Evolutionary conservation across 2,113 vertebrate genomes (phyloP), one percentile per base, ranked within the genome.

Genomic region (Oophaga pumilio): DNA sequence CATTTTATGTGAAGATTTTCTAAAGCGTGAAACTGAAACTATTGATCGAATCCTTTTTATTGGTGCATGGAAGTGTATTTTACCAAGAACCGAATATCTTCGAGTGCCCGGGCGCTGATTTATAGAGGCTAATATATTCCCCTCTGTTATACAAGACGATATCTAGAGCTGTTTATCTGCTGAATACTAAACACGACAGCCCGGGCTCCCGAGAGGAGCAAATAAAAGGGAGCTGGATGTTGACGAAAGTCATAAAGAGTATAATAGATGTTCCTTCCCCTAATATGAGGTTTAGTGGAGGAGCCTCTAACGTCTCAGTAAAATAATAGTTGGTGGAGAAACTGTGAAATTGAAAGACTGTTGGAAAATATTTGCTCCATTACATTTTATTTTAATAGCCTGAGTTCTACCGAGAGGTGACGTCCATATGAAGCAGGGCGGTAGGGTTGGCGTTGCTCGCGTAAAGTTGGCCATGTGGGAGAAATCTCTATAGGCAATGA

Each of bases 331-430:
- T 20, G 68, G 24, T 59, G 12, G 78, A 87, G 78, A 82, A 50
- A 87, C 60, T 68, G 64, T 80, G 78, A 87, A 87, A 87, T 82
- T 87, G 78, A 87, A 87, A 87, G 78, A 82, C 33, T 57, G 78
- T 73, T 73, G 68, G 78, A 74, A 82, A 82, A 81, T 87, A 82
- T 87, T 74, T 81, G 78, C 66, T 82, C 53, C 68, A 62, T 62
- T 87, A 82, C 68, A 53, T 82, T 74, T 87, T 79, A 87, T 57
- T 82, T 82, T 82, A 82, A 82, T 73, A 76, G 68, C 13, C 73
- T 14, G 26, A 11, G 71, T 76, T 59, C 33, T 78, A 60, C 60
- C 24, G 76, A 62, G 17, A 52, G 71, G 53, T 20, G 49, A 69
- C 14, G 62, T 79, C 33, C 85, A 33, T 53, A 68, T 66, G 22